A percentile compares a stretch with the other conserved stretches of the same genome.
phyloP scores from a whole-genome alignment of 2,888 invertebrate genomes.

The Antheraea assamensis region DNA sequence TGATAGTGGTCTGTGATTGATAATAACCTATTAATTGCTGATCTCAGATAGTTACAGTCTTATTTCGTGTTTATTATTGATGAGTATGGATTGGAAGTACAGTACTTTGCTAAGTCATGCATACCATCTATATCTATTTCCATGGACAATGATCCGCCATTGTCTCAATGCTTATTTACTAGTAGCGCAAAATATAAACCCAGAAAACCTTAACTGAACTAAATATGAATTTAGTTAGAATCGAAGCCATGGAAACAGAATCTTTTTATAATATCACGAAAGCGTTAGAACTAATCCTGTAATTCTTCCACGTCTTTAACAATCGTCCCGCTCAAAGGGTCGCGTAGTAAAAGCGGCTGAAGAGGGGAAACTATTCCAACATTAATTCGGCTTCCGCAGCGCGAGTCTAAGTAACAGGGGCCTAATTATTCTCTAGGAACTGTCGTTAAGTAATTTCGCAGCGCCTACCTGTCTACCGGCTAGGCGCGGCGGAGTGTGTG shows the following conservation, averaged over 20 bases:
- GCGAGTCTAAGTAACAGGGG: slow-evolving; percentile 24
- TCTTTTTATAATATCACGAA: background rate
- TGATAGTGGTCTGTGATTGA: too few relatives aligned
- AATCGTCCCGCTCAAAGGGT: background rate
- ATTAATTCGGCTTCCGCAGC: slow-evolving; percentile 10
- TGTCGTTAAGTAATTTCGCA: slow-evolving; percentile 47
- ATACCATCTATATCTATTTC: too few relatives aligned
- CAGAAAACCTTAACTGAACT: too few relatives aligned
- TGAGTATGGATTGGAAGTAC: too few relatives aligned
- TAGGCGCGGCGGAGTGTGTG: slow-evolving; percentile 25
- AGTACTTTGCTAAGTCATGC: too few relatives aligned
- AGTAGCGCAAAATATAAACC: too few relatives aligned
- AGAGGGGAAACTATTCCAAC: slow-evolving; percentile 1
- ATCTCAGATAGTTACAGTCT: too few relatives aligned
- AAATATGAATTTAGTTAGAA: background rate
- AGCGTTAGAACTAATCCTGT: background rate
- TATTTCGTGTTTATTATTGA: too few relatives aligned
- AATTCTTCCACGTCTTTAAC: background rate
- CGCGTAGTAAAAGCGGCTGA: background rate
- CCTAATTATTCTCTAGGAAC: slow-evolving; percentile 41
- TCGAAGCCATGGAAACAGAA: background rate
- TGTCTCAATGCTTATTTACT: too few relatives aligned
- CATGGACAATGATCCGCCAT: too few relatives aligned
- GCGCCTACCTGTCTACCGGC: slow-evolving; percentile 35
- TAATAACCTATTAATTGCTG: too few relatives aligned